Percentiles rank a stretch among this genome's conserved stretches.
Evolutionary conservation across 1,140 invertebrate species (phyloP).

Genomic region (Penaeus chinensis): DNA sequence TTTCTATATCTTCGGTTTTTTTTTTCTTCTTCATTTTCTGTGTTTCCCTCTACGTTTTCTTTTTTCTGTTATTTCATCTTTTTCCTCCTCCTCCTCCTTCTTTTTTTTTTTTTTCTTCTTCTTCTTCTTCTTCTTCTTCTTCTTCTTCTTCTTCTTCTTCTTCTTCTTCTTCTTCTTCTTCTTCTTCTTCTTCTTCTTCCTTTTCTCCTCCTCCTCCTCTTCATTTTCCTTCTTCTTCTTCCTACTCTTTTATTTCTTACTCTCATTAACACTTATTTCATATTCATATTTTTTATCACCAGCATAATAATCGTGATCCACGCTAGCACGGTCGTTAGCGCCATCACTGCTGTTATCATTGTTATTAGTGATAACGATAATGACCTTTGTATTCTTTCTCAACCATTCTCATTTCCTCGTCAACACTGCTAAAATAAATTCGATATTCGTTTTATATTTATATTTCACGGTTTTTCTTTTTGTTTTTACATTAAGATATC

Average conservation of each 20-base stretch:
- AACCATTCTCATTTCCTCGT: no score
- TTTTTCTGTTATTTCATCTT: neutral
- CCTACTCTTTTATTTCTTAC: neutral
- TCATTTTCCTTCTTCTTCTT: neutral
- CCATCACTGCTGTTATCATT: no score
- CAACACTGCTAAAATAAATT: no score
- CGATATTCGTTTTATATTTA: no score
- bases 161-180: neutral
- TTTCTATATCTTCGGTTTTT: constrained; percentile 18
- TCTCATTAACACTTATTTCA: neutral
- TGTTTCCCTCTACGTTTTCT: neutral
- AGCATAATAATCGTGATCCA: no score
- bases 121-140: neutral
- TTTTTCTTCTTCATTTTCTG: neutral
- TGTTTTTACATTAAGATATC: no score
- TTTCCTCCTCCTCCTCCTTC: no score
- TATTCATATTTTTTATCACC: neutral
- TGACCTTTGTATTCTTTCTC: no score
- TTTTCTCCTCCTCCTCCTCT: neutral
- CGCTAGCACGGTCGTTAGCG: no score
- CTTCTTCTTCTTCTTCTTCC: neutral
- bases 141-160: neutral
- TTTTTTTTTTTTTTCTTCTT: neutral
- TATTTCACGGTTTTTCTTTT: no score
- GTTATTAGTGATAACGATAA: no score